Evolutionary conservation across 2,113 vertebrate genomes (phyloP), one percentile per base, ranked within the genome.

Genomic region (Prunella fulvescens): DNA sequence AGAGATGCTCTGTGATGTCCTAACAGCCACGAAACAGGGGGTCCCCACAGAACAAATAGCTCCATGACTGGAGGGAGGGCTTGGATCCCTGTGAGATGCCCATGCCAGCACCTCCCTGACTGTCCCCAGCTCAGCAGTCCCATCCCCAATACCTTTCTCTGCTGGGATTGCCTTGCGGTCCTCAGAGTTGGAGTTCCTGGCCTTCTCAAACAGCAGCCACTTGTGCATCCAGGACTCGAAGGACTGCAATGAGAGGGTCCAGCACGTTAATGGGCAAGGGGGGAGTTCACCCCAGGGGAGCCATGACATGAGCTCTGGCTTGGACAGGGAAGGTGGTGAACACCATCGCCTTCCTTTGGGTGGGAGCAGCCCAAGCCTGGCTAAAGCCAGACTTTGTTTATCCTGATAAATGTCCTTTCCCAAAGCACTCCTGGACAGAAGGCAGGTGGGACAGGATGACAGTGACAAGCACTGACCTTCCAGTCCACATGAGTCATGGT

Each of bases 131-230:
- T 65, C 53, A 28, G 62, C 56, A 77, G 28, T 25, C 26, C 37
- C 66, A 17, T 26, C 50, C 57, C 45, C 4, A 6, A 1, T 98
- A 98, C 98, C 97, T 97, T 95, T 97, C 22, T 51, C 15, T 0
- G 73, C 88, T 1, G 96, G 89, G 40, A 64, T 11, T 10, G 54
- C 54, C 25, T 93, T 95, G 6, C 0, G 37, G 11, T 92, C 77
- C 18, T 86, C 78, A 0, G 29, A 14, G n/a, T 86, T 20, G 10
- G 97, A 79, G 29, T 97, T 94, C 96, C 98, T 98, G 95, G 98
- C 98, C 98, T 98, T 97, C 64, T 98, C 97, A 81, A 99, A 99
- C 73, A 99, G 95, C 84, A 99, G 98, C 99, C 98, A 99, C 57
- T 98, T 97, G 69, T 98, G 97, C 98, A 99, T 96, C 99, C 99